A percentile compares a stretch with the other conserved stretches of the same genome.
phyloP scores from a whole-genome alignment of 1,140 invertebrate genomes.

The Meloidogyne chitwoodi region DNA sequence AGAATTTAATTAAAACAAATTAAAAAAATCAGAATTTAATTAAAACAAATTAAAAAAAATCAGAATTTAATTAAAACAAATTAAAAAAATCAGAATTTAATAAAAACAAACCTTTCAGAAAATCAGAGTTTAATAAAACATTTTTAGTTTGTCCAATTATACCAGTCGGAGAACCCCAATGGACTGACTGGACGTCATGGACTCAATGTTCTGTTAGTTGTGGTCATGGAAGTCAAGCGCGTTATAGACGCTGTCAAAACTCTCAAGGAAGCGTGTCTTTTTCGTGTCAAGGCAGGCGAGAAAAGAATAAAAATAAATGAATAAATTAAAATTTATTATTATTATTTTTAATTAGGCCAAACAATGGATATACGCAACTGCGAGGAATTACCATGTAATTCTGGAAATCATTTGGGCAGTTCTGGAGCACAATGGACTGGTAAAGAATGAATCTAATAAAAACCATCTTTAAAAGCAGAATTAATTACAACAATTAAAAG shows the following conservation, averaged over 20 bases:
- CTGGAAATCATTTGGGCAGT: neutral
- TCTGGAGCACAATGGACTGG: neutral
- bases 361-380: slow-evolving; percentile 57
- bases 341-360: slow-evolving; percentile 32
- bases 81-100: neutral
- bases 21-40: too few relatives aligned
- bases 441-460: neutral
- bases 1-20: too few relatives aligned
- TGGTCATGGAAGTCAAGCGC: slow-evolving; percentile 53
- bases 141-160: slow-evolving; percentile 40
- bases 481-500: neutral
- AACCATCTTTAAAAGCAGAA: neutral
- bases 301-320: neutral
- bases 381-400: slow-evolving; percentile 46
- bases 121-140: too few relatives aligned
- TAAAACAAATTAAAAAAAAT: too few relatives aligned
- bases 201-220: slow-evolving; percentile 45
- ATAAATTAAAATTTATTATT: neutral
- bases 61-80: neutral
- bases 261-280: slow-evolving; percentile 52
- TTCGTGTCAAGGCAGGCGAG: slow-evolving; percentile 47
- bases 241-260: slow-evolving; percentile 53
- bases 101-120: too few relatives aligned
- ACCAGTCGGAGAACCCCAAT: slow-evolving; percentile 34
- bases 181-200: slow-evolving; percentile 48